Evolutionary conservation across 2,113 vertebrate genomes (phyloP).

Genomic region (Crotophaga sulcirostris): DNA sequence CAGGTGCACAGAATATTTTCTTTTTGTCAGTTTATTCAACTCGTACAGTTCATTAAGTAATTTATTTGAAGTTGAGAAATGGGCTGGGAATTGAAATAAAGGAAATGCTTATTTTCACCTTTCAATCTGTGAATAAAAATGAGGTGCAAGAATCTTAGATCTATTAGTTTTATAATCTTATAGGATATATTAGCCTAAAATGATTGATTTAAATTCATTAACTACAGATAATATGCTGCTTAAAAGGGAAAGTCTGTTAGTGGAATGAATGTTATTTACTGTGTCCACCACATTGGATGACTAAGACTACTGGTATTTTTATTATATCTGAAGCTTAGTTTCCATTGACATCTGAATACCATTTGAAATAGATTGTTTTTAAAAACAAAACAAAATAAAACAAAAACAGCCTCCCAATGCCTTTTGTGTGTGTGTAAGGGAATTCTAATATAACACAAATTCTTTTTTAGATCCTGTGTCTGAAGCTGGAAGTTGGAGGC

Average conservation of each 20-base stretch:
- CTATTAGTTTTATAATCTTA: slow-evolving; percentile 51
- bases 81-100: slow-evolving; percentile 50
- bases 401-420: too few relatives aligned
- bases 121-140: slow-evolving; percentile 59
- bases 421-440: neutral
- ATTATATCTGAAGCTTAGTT: neutral
- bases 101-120: slow-evolving; percentile 52
- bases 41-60: slow-evolving; percentile 40
- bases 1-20: slow-evolving; percentile 51
- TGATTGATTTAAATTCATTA: slow-evolving; percentile 50
- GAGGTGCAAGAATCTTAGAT: slow-evolving; percentile 2
- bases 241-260: neutral
- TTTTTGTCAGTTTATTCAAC: slow-evolving; percentile 55
- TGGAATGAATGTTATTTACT: neutral
- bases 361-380: neutral
- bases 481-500: neutral
- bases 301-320: neutral
- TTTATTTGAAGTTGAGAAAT: slow-evolving; percentile 60
- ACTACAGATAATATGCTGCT: slow-evolving; percentile 17
- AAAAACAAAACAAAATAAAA: neutral
- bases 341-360: neutral
- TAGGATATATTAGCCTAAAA: slow-evolving; percentile 46
- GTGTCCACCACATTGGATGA: neutral
- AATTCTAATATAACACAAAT: neutral
- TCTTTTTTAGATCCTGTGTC: neutral